Percentiles rank a stretch among this genome's conserved stretches.
Evolutionary conservation across 2,797 vertebrate genomes (phyloP).

Genomic region (Rhinatrema bivittatum): DNA sequence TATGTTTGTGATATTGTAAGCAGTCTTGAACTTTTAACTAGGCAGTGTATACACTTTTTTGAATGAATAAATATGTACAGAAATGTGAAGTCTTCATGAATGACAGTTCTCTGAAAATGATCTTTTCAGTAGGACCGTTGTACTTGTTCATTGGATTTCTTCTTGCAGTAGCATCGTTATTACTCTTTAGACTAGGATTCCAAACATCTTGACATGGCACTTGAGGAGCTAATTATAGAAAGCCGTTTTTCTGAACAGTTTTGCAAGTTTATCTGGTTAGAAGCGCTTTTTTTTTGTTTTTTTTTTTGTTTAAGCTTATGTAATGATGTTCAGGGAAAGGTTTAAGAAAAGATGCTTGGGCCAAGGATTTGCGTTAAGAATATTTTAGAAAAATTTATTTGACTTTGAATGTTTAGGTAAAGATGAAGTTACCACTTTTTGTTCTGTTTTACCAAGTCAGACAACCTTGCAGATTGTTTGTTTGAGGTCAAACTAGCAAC

Average conservation of each 20-base stretch:
- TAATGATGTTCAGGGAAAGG: constrained; percentile 22
- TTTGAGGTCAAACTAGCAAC: constrained; percentile 24
- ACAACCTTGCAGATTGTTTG: constrained; percentile 18
- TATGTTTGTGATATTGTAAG: too few relatives aligned
- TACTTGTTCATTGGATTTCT: constrained; percentile 43
- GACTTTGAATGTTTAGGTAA: constrained; percentile 28
- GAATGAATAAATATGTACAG: constrained; percentile 18
- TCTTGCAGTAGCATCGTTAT: constrained; percentile 42
- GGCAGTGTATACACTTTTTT: too few relatives aligned
- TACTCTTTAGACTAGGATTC: too few relatives aligned
- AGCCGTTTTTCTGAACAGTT: constrained; percentile 39
- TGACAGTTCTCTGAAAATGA: constrained; percentile 8
- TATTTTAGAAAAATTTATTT: constrained; percentile 35
- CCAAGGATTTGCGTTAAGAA: constrained; percentile 33
- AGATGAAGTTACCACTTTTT: constrained; percentile 25
- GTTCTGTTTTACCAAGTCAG: constrained; percentile 12
- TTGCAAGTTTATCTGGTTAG: constrained; percentile 31
- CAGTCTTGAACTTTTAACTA: too few relatives aligned
- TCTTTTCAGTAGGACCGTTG: constrained; percentile 27
- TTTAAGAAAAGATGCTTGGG: constrained; percentile 17
- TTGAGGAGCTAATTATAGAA: constrained; percentile 46
- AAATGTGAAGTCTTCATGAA: constrained; percentile 4
- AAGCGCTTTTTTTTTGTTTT: constrained; percentile 36
- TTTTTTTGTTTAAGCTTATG: constrained; percentile 31
- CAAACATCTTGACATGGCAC: constrained; percentile 42